Evolutionary conservation across 2,888 invertebrate genomes (phyloP).

Genomic region (Seladonia tumulorum): DNA sequence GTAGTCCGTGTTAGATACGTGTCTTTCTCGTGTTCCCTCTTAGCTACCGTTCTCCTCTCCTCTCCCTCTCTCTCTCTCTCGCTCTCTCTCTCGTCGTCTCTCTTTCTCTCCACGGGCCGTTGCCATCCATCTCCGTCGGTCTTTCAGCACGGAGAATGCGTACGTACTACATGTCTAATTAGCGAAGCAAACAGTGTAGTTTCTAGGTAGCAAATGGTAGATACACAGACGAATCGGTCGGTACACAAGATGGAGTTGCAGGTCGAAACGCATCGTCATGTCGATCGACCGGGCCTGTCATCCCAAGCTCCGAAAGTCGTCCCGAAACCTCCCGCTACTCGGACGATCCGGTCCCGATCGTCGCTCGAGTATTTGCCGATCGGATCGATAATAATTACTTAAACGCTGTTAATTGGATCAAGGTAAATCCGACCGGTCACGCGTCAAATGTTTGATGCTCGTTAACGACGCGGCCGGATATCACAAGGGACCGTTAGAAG

Average conservation of each 20-base stretch:
- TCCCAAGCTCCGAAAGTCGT: conserved; percentile 34
- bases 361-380: conserved; percentile 17
- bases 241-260: conserved; percentile 36
- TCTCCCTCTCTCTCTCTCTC: background rate
- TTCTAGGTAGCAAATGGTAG: conserved; percentile 73
- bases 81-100: background rate
- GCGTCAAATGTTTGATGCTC: conserved; percentile 13
- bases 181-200: conserved; percentile 81
- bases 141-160: conserved; percentile 57
- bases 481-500: background rate
- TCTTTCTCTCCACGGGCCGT: conserved; percentile 3
- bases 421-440: conserved; percentile 28
- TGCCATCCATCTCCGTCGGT: conserved; percentile 23
- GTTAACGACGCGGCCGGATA: conserved; percentile 13
- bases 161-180: conserved; percentile 79
- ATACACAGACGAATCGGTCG: conserved; percentile 51
- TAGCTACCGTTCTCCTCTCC: background rate
- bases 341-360: background rate
- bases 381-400: conserved; percentile 36
- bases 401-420: conserved; percentile 57
- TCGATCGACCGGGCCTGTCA: conserved; percentile 12
- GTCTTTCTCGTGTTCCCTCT: conserved; percentile 56
- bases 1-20: conserved; percentile 47
- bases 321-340: background rate
- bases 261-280: conserved; percentile 39